These are phyloP conservation scores for Scaptomyza reducta DNA, from an alignment of 2,888 invertebrate genomes.

Conservation along the genomic window DNA sequence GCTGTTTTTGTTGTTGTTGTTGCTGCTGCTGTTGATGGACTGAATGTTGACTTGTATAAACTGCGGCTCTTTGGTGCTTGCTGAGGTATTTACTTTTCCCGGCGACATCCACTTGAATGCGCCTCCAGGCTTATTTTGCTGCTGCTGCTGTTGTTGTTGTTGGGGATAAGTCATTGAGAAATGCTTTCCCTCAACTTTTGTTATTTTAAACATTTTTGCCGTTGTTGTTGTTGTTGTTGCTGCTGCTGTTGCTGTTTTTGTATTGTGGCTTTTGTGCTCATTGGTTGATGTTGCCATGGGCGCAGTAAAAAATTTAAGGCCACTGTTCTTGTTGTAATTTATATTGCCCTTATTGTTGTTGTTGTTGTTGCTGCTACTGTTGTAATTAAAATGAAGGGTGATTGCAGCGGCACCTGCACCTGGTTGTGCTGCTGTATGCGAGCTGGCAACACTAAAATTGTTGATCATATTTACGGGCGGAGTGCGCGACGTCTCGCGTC, in stretches of 20 bases:
- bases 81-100: conserved; percentile 52
- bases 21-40: conserved; percentile 33
- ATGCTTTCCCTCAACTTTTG: conserved; percentile 42
- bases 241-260: conserved; percentile 23
- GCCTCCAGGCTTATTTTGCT: conserved; percentile 22
- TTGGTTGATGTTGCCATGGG: conserved; percentile 20
- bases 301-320: conserved; percentile 41
- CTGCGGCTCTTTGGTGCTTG: conserved; percentile 51
- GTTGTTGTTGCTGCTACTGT: conserved; percentile 15
- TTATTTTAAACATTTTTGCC: conserved; percentile 45
- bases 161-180: conserved; percentile 43
- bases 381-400: conserved; percentile 61
- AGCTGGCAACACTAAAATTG: conserved; percentile 57
- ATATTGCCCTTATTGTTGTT: conserved; percentile 34
- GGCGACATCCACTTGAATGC: conserved; percentile 44
- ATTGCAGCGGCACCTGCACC: conserved; percentile 48
- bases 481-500: conserved; percentile 18
- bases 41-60: conserved; percentile 39
- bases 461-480: conserved; percentile 55
- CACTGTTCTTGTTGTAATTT: conserved; percentile 35
- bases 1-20: conserved; percentile 17
- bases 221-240: conserved; percentile 23
- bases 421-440: conserved; percentile 44
- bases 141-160: conserved; percentile 15
- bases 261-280: conserved; percentile 58